Evolutionary conservation across 2,888 invertebrate species (phyloP), one percentile per base, ranked within the genome.

Genomic region (Acrobeloides nanus): DNA sequence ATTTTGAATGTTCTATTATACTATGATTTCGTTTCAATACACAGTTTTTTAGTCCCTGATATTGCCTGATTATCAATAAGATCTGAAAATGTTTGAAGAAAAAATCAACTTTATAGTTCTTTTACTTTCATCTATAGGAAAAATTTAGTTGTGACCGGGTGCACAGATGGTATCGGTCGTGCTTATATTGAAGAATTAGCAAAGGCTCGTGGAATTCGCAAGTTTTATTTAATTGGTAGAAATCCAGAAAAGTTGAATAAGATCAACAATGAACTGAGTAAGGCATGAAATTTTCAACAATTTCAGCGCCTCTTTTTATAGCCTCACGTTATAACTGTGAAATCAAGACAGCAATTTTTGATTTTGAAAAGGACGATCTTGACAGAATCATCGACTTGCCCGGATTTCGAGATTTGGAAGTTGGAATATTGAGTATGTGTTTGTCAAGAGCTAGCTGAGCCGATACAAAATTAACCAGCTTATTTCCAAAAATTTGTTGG

Each of bases 151-250:
- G 57, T 67, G 6, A 71, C 70, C 1, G 70, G 70, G 25, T 65
- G 64, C 26, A 71, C 71, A 3, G 71, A 71, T 50, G 71, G 71
- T 10, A 71, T 72, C 32, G 71, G 71, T n/a, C 53, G 56, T 23
- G 69, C 71, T 5, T 71, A 71, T 43, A 53, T 64, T 15, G 58
- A 60, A 23, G 71, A 71, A 37, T 44, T 71, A 20, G 64, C 64
- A n/a, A 47, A 47, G 27, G 47, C 60, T 4, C 40, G 69, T 37
- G 69, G 69, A 4, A 46, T 70, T 27, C 48, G 57, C 34, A 68
- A 67, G 37, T 68, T 68, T 39, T 68, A 50, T 43, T 46, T 71
- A 35, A 60, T 71, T 33, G 71, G 65, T 12, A 39, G 71, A 37
- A 71, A 66, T 39, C 44, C 53, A 12, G 35, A 50, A 3, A 71